Base-by-base conservation (phyloP, 2,888 invertebrate species). In the Drosophila kanekoi region DNA sequence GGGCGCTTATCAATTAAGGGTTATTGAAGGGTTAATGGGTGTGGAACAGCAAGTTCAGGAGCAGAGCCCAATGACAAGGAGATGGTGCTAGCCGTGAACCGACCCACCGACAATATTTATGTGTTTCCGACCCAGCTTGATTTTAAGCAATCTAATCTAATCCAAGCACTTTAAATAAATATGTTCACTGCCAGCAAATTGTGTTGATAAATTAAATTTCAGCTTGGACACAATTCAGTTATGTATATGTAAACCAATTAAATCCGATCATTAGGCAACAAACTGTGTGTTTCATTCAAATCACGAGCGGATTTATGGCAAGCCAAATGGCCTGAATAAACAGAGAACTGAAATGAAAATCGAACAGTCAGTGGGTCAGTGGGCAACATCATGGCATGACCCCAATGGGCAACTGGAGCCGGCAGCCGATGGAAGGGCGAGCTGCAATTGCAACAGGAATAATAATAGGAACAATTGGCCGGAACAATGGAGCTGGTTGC, bases 311-410 rank as follows among this genome's bases (percentile, higher is more conserved):
- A 68, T 72, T 75, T 77, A 63, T 62, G 45, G 66, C 49, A 61
- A 51, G 35, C 37, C 61, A 67, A 76, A 70, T 81, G 73, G 60
- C 47, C 69, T 68, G 69, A 72, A 76, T 65, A 75, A 75, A 70
- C 63, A 72, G 44, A 48, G 68, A 72, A 77, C 75, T 70, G 66
- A 66, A 86, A 81, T 77, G 67, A 67, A 86, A 81, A 70, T 66
- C 58, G 64, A 52, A 63, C 58, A 72, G 44, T 57, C 53, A 74
- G 37, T 83, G 81, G 82, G 87, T 84, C 70, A 81, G 65, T 67
- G 54, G 65, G 56, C 53, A 20, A 53, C 37, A 16, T 16, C 35
- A 35, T 2, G 6, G 14, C 28, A 23, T 20, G 28, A 8, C 20
- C 20, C 11, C n/a, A 23, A 16, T 11, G 32, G 52, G 14, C n/a